Conservation (phyloP, 2,113 vertebrate species). For the Arenaria interpres region DNA sequence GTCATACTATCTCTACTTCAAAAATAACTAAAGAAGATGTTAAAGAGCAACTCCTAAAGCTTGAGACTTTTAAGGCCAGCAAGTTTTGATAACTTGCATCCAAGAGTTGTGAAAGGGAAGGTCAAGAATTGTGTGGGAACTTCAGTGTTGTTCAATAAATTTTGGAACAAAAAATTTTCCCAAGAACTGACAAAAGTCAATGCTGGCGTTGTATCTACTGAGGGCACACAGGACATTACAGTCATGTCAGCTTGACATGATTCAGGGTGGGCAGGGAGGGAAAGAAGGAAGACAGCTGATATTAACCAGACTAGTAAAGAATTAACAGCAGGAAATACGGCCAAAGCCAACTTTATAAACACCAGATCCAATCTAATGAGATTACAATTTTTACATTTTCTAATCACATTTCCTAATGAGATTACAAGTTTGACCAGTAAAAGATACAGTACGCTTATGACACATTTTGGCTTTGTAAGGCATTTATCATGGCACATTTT, state of each 20-base stretch:
- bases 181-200: background rate
- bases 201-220: too few species aligned
- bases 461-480: background rate
- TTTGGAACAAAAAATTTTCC: background rate
- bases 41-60: background rate
- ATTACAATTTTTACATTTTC: slow-evolving; percentile 47
- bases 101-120: background rate
- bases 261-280: background rate
- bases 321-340: slow-evolving; percentile 40
- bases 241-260: background rate
- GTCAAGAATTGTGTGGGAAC: background rate
- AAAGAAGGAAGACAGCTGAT: slow-evolving; percentile 8
- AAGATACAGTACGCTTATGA: background rate
- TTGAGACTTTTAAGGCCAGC: background rate
- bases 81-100: background rate
- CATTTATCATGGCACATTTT: background rate
- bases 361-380: slow-evolving; percentile 37
- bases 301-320: slow-evolving; percentile 36
- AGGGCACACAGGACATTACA: background rate
- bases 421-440: slow-evolving; percentile 1
- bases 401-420: slow-evolving; percentile 47
- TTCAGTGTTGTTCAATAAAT: fast-evolving
- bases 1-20: background rate
- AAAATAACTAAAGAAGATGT: background rate
- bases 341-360: slow-evolving; percentile 16